Conservation (phyloP, 2,797 vertebrate genomes). For the Mastacembelus armatus region DNA sequence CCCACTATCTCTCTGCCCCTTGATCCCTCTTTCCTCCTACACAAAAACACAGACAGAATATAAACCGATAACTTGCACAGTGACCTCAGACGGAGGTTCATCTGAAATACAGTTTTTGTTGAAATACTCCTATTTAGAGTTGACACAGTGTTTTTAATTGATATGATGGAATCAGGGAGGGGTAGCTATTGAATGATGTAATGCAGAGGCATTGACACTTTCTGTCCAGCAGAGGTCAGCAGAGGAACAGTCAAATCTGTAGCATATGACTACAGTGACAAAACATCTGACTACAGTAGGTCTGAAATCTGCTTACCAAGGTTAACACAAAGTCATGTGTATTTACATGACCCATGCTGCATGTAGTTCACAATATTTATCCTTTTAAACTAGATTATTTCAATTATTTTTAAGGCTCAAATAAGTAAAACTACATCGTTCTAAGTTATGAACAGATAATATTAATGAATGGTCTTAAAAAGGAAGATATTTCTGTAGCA, state of each 20-base stretch:
- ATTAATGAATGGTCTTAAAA: not conserved
- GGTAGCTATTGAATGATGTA: not conserved
- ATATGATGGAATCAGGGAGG: not conserved
- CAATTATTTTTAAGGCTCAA: not conserved
- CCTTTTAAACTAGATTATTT: not conserved
- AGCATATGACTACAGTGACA: not conserved
- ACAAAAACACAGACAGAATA: constrained; percentile 15
- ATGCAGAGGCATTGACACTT: not conserved
- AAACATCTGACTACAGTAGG: too few species aligned
- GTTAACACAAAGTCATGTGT: not conserved
- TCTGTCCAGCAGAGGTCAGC: constrained; percentile 48
- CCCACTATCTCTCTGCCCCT: constrained; percentile 1
- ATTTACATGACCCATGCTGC: not conserved
- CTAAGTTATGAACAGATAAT: not conserved
- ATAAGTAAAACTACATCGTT: not conserved
- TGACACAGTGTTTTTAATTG: not conserved
- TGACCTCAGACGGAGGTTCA: not conserved
- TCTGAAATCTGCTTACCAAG: not conserved
- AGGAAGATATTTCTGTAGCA: too few species aligned
- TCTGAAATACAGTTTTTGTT: not conserved
- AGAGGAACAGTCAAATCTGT: constrained; percentile 18
- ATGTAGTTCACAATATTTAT: not conserved
- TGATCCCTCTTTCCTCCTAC: not conserved
- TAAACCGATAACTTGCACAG: not conserved
- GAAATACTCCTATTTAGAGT: not conserved